phyloP scores from a whole-genome alignment of 2,888 invertebrate genomes.

The Microctonus brassicae region DNA sequence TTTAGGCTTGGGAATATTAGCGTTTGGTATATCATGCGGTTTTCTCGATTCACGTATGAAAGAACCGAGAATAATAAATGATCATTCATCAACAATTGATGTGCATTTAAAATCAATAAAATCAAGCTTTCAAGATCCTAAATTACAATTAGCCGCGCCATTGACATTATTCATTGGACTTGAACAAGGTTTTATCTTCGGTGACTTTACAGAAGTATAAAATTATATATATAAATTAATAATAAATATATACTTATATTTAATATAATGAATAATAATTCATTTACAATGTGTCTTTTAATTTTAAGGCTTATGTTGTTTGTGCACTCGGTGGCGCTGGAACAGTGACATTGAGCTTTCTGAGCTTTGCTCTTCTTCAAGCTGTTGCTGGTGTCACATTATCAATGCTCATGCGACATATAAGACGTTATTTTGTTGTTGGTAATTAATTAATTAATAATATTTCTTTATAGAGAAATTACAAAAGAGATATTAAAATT shows the following conservation, averaged over 20 bases:
- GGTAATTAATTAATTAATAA: constrained; percentile 68
- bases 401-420: constrained; percentile 84
- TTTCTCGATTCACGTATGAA: constrained; percentile 64
- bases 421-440: constrained; percentile 80
- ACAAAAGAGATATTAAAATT: too few relatives aligned
- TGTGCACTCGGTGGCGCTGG: constrained; percentile 84
- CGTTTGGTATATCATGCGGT: constrained; percentile 62
- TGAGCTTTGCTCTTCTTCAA: constrained; percentile 82
- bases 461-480: constrained; percentile 15
- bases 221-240: neutral
- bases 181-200: constrained; percentile 87
- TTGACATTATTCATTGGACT: constrained; percentile 85
- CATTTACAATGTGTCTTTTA: constrained; percentile 47
- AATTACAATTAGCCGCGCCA: constrained; percentile 80
- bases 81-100: constrained; percentile 50
- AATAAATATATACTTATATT: too few relatives aligned
- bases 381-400: constrained; percentile 83
- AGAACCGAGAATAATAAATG: constrained; percentile 56
- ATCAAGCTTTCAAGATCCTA: constrained; percentile 74
- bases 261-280: too few relatives aligned
- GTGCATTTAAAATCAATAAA: constrained; percentile 69
- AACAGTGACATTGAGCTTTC: constrained; percentile 78
- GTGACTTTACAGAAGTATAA: constrained; percentile 83
- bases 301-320: constrained; percentile 82
- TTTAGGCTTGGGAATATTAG: constrained; percentile 61